phyloP scores from a whole-genome alignment of 1,140 invertebrate species.

The Drosophila subobscura region DNA sequence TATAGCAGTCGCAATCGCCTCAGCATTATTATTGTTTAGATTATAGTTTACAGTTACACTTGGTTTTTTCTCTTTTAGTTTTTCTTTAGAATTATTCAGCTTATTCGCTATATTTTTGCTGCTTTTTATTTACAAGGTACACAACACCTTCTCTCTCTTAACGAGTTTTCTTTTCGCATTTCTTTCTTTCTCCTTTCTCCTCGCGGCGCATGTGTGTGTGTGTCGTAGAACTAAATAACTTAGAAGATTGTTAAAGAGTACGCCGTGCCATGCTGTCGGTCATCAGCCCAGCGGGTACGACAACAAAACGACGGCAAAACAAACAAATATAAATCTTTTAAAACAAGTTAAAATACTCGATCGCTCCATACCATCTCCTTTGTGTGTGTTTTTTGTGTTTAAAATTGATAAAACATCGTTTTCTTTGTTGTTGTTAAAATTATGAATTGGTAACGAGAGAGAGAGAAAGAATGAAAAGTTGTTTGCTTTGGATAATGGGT shows the following conservation, averaged over 20 bases:
- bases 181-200: constrained; percentile 17
- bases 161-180: constrained; percentile 30
- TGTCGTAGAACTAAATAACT: constrained; percentile 75
- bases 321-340: constrained; percentile 49
- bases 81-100: constrained; percentile 19
- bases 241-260: constrained; percentile 54
- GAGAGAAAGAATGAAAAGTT: constrained; percentile 48
- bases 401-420: constrained; percentile 52
- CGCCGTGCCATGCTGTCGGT: constrained; percentile 39
- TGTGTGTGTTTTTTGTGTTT: constrained; percentile 17
- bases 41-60: constrained; percentile 30
- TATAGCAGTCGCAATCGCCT: constrained; percentile 1
- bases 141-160: constrained; percentile 5
- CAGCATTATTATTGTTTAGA: constrained; percentile 5
- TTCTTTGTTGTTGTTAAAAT: not conserved
- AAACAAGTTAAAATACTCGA: constrained; percentile 68
- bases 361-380: constrained; percentile 16
- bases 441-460: constrained; percentile 8
- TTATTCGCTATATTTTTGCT: constrained; percentile 34
- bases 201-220: constrained; percentile 8
- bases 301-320: not conserved
- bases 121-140: constrained; percentile 61
- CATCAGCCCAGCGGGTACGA: too few species aligned
- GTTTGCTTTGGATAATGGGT: constrained; percentile 61
- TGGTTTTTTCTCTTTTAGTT: constrained; percentile 10